Evolutionary conservation across 2,888 invertebrate genomes (phyloP).

Genomic region (Heliconius charithonia): DNA sequence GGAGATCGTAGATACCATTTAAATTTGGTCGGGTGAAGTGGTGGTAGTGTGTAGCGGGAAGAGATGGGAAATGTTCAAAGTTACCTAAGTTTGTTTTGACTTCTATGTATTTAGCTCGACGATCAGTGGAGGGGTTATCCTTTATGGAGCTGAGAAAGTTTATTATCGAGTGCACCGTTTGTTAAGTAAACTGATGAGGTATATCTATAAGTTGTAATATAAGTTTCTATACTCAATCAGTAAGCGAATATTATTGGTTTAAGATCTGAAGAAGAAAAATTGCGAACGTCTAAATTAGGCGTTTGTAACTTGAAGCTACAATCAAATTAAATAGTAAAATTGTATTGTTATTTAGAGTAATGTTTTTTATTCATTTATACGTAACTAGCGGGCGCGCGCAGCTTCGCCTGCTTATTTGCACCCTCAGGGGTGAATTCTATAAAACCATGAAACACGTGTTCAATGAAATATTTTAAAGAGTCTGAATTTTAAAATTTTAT

Average conservation of each 20-base stretch:
- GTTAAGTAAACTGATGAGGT: slow-evolving; percentile 16
- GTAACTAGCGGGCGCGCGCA: too few relatives aligned
- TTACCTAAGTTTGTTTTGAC: slow-evolving; percentile 28
- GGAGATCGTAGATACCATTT: slow-evolving; percentile 19
- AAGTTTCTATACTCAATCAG: neutral
- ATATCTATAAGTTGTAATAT: neutral
- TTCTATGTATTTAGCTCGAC: slow-evolving; percentile 29
- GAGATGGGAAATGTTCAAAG: slow-evolving; percentile 29
- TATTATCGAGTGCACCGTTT: slow-evolving; percentile 24
- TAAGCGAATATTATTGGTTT: neutral
- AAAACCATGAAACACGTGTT: too few relatives aligned
- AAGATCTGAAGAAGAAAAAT: neutral
- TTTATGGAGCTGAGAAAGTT: slow-evolving; percentile 13
- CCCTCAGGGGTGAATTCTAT: too few relatives aligned
- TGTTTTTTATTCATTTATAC: neutral
- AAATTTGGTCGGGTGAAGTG: slow-evolving; percentile 33
- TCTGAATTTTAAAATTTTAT: too few relatives aligned
- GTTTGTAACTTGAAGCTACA: neutral
- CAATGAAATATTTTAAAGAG: too few relatives aligned
- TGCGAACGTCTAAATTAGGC: neutral
- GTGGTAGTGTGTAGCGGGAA: slow-evolving; percentile 3
- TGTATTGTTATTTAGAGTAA: too few relatives aligned
- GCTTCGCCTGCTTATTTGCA: too few relatives aligned
- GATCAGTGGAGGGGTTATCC: slow-evolving; percentile 17
- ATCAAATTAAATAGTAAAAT: too few relatives aligned